Conservation (phyloP, 2,888 invertebrate genomes). For the Gryllus longicercus region DNA sequence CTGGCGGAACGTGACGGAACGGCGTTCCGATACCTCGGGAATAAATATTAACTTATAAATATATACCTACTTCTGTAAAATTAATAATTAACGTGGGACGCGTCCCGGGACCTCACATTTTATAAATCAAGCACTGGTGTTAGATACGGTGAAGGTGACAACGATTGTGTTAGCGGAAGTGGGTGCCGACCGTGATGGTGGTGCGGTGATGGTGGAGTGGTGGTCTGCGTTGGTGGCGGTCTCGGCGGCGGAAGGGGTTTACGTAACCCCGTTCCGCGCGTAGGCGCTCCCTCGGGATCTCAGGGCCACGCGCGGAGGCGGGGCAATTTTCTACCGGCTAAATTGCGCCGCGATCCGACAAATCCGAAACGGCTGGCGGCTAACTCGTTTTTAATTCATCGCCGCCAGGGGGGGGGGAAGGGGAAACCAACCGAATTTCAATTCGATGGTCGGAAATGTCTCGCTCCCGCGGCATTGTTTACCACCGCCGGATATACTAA, state of each 20-base stretch:
- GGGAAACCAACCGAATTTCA: not conserved
- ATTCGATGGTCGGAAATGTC: not conserved
- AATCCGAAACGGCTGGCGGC: not conserved
- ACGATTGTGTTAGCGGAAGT: too few relatives aligned
- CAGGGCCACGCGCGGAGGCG: not conserved
- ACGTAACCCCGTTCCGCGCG: not conserved
- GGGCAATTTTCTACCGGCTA: not conserved
- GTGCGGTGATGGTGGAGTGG: not conserved
- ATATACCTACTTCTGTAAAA: too few relatives aligned
- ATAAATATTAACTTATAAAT: too few relatives aligned
- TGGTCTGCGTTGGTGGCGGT: not conserved
- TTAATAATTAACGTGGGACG: too few relatives aligned
- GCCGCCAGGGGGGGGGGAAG: not conserved
- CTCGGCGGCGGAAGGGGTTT: not conserved
- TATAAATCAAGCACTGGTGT: too few relatives aligned
- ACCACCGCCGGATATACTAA: not conserved
- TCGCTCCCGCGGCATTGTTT: not conserved
- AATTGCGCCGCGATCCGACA: not conserved
- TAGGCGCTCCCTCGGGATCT: slow-evolving; percentile 17
- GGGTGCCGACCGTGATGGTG: too few relatives aligned
- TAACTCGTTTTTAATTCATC: not conserved
- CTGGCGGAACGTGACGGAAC: too few relatives aligned
- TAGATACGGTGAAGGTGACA: too few relatives aligned
- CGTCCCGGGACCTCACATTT: too few relatives aligned
- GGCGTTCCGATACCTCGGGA: too few relatives aligned